Percentiles rank a stretch among this genome's conserved stretches.
Conservation (phyloP, 2,888 invertebrate species). For the Muscina levida region DNA sequence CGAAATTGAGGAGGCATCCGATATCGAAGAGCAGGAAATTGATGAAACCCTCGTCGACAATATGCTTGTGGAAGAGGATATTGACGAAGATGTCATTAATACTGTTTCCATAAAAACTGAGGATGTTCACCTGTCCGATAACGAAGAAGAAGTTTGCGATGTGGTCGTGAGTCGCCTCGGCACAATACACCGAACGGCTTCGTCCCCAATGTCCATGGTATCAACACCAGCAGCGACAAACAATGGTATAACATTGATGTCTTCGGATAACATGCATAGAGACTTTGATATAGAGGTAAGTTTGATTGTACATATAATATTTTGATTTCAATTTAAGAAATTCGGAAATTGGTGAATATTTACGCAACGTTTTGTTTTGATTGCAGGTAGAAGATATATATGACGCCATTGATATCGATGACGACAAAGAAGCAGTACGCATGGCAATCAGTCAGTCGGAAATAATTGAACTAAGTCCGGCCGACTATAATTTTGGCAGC, state of each 20-base stretch:
- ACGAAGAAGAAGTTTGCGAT: conserved; percentile 51
- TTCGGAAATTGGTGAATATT: too few relatives aligned
- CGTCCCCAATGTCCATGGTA: conserved; percentile 42
- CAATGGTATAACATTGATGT: conserved; percentile 70
- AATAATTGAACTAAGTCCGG: conserved; percentile 81
- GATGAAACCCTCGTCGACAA: conserved; percentile 81
- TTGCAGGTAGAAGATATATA: conserved; percentile 85
- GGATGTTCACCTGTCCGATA: conserved; percentile 60
- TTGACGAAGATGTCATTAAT: conserved; percentile 78
- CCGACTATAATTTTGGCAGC: conserved; percentile 80
- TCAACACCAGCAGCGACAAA: conserved; percentile 35
- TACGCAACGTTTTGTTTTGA: neutral
- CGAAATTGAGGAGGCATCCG: conserved; percentile 80
- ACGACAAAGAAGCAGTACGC: conserved; percentile 79
- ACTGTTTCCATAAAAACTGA: conserved; percentile 71
- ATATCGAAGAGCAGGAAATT: conserved; percentile 83
- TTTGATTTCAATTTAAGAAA: neutral
- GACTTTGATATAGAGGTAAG: conserved; percentile 84
- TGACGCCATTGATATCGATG: conserved; percentile 87
- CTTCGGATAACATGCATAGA: conserved; percentile 70
- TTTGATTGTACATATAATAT: conserved; percentile 23
- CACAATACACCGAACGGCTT: conserved; percentile 7
- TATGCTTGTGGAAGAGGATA: conserved; percentile 78
- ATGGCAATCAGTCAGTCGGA: conserved; percentile 78
- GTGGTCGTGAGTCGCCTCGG: conserved; percentile 36